These are phyloP conservation scores for Tuberolachnus salignus DNA, from an alignment of 2,888 invertebrate species.

Conservation along the genomic window DNA sequence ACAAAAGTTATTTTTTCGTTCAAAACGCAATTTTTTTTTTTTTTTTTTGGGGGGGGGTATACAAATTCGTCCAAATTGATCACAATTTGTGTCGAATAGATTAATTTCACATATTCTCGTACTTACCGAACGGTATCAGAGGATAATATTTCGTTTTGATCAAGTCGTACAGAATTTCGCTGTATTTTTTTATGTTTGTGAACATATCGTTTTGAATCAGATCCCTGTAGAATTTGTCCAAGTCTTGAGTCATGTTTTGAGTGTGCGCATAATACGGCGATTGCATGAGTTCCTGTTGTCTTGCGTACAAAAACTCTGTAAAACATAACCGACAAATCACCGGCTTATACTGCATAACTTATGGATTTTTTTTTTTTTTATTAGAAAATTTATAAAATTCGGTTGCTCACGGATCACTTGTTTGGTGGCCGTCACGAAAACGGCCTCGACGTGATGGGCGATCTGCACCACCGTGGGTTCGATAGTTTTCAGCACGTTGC, in stretches of 20 bases:
- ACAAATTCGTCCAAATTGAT: too few relatives aligned
- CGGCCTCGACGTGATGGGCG: slow-evolving; percentile 76
- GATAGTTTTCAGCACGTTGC: slow-evolving; percentile 72
- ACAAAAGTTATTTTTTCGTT: too few relatives aligned
- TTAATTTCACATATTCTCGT: too few relatives aligned
- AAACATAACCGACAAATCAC: neutral
- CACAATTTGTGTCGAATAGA: too few relatives aligned
- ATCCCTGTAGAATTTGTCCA: slow-evolving; percentile 79
- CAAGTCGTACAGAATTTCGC: slow-evolving; percentile 71
- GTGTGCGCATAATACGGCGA: slow-evolving; percentile 83
- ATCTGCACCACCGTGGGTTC: slow-evolving; percentile 81
- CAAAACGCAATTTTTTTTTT: too few relatives aligned
- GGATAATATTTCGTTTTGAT: slow-evolving; percentile 72
- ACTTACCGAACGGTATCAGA: slow-evolving; percentile 71
- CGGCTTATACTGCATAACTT: neutral
- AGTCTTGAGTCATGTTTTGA: slow-evolving; percentile 78
- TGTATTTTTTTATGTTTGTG: slow-evolving; percentile 80
- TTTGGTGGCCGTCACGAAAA: slow-evolving; percentile 75
- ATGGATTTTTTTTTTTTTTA: neutral
- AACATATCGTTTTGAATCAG: slow-evolving; percentile 77
- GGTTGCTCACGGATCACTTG: slow-evolving; percentile 68
- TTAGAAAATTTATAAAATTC: neutral
- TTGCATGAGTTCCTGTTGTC: slow-evolving; percentile 78
- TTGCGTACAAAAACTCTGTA: slow-evolving; percentile 77
- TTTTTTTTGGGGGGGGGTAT: too few relatives aligned